Base-by-base conservation (phyloP, 1,140 invertebrate species). In the Meteorus sp. region DNA sequence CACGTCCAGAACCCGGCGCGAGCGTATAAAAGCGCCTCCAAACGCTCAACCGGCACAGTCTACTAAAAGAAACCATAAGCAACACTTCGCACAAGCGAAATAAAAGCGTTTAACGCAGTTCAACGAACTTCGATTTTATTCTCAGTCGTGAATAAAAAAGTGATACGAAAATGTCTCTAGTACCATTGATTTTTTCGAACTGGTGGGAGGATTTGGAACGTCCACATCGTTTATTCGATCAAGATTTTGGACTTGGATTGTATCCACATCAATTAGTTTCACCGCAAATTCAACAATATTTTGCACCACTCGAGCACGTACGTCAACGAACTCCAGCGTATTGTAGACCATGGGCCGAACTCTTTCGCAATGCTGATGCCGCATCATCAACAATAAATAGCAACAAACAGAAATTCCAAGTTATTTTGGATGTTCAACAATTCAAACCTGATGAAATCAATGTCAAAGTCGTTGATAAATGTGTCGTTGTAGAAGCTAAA, bases 361-460 rank as follows among this genome's bases (percentile, higher is more conserved):
- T 60, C 5, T 13, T 66, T 20, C 47, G 51, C n/a, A 66, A 67
- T 1, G 50, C 56, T 1, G 58, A 62, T 11, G 60, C 54, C 13
- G 41, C 82, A 75, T 68, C 62, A 11, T 81, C 82, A 0, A 77
- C 81, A 13, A 70, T 84, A 1, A 82, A 81, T 55, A 70, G 76
- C 5, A 82, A 84, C 61, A 83, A 83, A 66, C 72, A 85, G 41
- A 85, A 83, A 47, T 85, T 82, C 63, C 72, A 80, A 53, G 76
- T 84, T 0, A 74, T 76, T 15, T 64, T 91, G 55, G 88, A 91
- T 66, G 86, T 92, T 0, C 83, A 86, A 54, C 86, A 91, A 62
- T 93, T 92, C 75, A 86, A 85, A 65, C 90, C 91, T 0, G 88
- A 93, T 53, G 90, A 94, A 75, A 81, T 94, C n/a, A 85, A 82